Evolutionary conservation across 1,140 invertebrate species (phyloP).

Genomic region (Drosophila erecta): DNA sequence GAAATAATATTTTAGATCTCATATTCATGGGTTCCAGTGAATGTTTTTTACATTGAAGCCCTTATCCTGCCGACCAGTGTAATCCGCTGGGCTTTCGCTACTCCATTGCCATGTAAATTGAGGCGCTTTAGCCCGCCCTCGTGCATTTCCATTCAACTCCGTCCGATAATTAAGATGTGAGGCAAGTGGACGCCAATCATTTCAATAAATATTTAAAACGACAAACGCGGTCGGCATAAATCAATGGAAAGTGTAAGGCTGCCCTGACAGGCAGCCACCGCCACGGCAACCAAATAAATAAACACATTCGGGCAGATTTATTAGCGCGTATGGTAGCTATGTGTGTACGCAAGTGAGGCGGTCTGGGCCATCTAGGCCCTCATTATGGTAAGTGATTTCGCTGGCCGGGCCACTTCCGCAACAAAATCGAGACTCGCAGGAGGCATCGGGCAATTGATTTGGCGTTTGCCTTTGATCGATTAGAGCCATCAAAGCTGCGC

Average conservation of each 20-base stretch:
- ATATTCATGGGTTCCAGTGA: no score
- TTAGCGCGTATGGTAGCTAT: conserved; percentile 45
- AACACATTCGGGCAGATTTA: conserved; percentile 64
- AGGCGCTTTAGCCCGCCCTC: conserved; percentile 31
- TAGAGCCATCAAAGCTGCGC: conserved; percentile 66
- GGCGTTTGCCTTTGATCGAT: conserved; percentile 77
- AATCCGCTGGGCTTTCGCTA: conserved; percentile 36
- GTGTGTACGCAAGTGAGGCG: conserved; percentile 5
- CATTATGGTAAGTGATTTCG: conserved; percentile 70
- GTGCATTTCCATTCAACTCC: conserved; percentile 35
- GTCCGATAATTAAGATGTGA: conserved; percentile 58
- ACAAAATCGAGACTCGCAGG: conserved; percentile 30
- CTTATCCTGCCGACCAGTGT: conserved; percentile 25
- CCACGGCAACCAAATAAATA: conserved; percentile 52
- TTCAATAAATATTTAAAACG: conserved; percentile 66
- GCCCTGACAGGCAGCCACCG: conserved; percentile 31
- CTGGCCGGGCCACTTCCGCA: conserved; percentile 39
- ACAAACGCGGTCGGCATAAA: conserved; percentile 58
- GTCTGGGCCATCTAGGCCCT: conserved; percentile 31
- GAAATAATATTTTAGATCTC: no score
- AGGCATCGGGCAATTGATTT: conserved; percentile 69
- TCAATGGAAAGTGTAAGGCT: conserved; percentile 50
- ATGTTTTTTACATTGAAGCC: no score
- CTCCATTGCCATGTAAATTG: conserved; percentile 48
- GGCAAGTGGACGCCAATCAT: conserved; percentile 58